A percentile compares a stretch with the other conserved stretches of the same genome.
phyloP scores from a whole-genome alignment of 2,113 vertebrate species.

The Phyllopteryx taeniolatus region DNA sequence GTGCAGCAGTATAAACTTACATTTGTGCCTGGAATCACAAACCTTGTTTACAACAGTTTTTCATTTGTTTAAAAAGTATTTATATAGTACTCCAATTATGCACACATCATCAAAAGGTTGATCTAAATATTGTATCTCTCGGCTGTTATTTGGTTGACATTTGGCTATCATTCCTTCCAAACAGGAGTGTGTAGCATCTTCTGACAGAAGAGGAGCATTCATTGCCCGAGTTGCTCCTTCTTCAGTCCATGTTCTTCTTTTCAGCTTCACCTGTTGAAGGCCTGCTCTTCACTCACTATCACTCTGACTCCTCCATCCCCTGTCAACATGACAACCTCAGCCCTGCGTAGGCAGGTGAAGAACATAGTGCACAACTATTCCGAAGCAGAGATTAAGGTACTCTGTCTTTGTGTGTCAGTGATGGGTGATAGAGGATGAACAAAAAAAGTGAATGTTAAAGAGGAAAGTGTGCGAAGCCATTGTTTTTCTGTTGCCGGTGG shows the following conservation, averaged over 20 bases:
- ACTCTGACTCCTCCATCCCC: conserved; percentile 36
- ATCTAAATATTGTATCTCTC: not conserved
- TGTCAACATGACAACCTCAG: conserved; percentile 89
- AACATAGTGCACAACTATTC: conserved; percentile 98
- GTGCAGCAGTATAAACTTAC: not conserved
- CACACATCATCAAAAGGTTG: no score
- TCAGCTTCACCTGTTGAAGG: conserved; percentile 22
- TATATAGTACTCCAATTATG: no score
- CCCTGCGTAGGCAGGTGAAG: conserved; percentile 92
- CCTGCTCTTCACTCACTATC: conserved; percentile 21
- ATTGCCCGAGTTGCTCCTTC: conserved; percentile 25
- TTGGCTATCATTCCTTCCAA: conserved; percentile 11
- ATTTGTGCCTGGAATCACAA: no score
- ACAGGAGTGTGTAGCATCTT: conserved; percentile 40
- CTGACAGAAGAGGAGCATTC: conserved; percentile 39
- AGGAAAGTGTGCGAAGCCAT: not conserved
- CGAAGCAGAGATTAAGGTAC: conserved; percentile 92
- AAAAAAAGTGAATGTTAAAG: not conserved
- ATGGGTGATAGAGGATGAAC: not conserved
- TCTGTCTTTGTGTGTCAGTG: not conserved
- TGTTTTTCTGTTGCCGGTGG: conserved; percentile 1
- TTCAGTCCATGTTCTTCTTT: conserved; percentile 6
- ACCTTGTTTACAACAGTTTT: not conserved
- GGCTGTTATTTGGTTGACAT: not conserved
- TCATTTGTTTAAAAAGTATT: no score